These are phyloP conservation scores for Triplophysa dalaica DNA, from an alignment of 2,113 vertebrate genomes.

Conservation along the genomic window DNA sequence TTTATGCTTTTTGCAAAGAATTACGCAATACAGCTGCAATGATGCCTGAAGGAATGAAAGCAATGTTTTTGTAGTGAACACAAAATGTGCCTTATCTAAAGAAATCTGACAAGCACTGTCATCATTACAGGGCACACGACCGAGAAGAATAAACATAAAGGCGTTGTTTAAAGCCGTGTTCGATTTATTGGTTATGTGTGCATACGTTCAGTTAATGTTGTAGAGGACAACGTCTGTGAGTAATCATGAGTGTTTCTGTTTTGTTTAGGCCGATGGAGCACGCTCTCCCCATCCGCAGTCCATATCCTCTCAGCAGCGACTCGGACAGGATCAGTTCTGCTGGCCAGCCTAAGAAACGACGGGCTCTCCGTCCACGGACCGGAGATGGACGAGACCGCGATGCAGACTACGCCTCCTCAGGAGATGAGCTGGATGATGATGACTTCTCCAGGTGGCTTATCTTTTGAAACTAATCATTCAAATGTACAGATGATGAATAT, in stretches of 20 bases:
- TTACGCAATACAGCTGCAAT: neutral
- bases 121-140: neutral
- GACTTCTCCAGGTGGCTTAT: conserved; percentile 78
- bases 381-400: conserved; percentile 74
- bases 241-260: neutral
- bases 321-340: conserved; percentile 69
- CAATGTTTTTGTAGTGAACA: neutral
- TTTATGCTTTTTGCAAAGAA: neutral
- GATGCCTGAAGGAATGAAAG: neutral
- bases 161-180: too few species aligned
- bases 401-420: conserved; percentile 83
- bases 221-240: too few species aligned
- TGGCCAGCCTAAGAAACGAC: conserved; percentile 66
- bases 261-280: conserved; percentile 42
- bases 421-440: conserved; percentile 87
- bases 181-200: neutral
- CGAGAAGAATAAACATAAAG: neutral
- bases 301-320: conserved; percentile 60
- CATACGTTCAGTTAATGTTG: too few species aligned
- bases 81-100: neutral
- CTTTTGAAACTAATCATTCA: too few species aligned
- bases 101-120: neutral
- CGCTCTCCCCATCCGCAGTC: conserved; percentile 42
- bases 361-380: conserved; percentile 58
- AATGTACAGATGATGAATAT: too few species aligned